Percentiles rank a stretch among this genome's conserved stretches.
phyloP scores from a whole-genome alignment of 2,888 invertebrate species.

The Morinoia aosen region DNA sequence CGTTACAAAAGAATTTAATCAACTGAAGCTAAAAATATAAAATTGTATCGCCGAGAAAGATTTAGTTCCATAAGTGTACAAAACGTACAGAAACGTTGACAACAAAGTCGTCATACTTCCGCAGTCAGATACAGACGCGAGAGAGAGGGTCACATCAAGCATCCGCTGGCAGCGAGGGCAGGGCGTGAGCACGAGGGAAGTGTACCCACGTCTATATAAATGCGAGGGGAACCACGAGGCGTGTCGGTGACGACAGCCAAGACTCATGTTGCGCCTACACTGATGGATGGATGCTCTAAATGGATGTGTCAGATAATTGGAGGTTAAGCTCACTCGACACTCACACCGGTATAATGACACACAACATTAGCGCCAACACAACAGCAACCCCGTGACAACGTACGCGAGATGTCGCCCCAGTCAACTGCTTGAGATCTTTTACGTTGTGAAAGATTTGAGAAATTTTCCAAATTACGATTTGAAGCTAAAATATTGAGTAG shows the following conservation, averaged over 20 bases:
- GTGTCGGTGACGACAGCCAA: slow-evolving; percentile 46
- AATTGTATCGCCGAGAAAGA: neutral
- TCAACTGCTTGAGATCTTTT: neutral
- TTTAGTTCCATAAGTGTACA: neutral
- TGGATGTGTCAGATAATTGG: slow-evolving; percentile 33
- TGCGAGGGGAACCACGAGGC: slow-evolving; percentile 47
- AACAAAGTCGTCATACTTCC: neutral
- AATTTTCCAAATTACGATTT: neutral
- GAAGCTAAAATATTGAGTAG: neutral
- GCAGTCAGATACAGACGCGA: neutral
- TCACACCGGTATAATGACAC: slow-evolving; percentile 31
- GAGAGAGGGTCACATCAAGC: neutral
- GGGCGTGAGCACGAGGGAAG: neutral
- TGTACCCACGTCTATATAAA: slow-evolving; percentile 1
- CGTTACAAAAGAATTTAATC: neutral
- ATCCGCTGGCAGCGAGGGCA: neutral
- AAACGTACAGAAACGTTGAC: neutral
- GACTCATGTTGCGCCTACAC: slow-evolving; percentile 23
- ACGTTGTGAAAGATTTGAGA: neutral
- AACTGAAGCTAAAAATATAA: neutral
- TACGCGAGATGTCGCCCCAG: neutral
- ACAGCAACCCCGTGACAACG: neutral
- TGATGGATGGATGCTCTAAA: slow-evolving; percentile 33
- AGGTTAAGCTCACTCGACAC: slow-evolving; percentile 24
- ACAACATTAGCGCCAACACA: slow-evolving; percentile 37